These are phyloP conservation scores for Dryobota labecula DNA, from an alignment of 2,888 invertebrate genomes.

Conservation along the genomic window DNA sequence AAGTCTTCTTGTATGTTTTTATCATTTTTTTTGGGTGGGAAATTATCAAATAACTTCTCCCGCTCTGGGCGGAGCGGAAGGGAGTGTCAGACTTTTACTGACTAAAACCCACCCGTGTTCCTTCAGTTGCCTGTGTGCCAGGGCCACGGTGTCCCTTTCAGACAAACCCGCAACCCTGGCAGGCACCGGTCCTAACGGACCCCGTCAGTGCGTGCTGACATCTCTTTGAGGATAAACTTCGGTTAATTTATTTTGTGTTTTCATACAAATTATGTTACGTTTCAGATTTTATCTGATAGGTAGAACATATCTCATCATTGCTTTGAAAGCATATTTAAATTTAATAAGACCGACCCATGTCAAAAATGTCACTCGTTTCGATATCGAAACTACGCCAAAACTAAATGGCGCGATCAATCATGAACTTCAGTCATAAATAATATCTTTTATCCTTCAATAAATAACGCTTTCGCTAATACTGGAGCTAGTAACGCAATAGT, in stretches of 20 bases:
- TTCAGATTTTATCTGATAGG: not conserved
- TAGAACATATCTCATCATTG: not conserved
- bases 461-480: conserved; percentile 37
- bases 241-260: not conserved
- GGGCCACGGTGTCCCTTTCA: too few species aligned
- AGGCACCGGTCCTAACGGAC: too few species aligned
- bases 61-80: too few species aligned
- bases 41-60: too few species aligned
- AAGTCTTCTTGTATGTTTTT: not conserved
- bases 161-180: too few species aligned
- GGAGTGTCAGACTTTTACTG: too few species aligned
- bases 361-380: conserved; percentile 33
- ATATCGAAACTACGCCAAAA: conserved; percentile 36
- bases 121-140: too few species aligned
- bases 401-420: conserved; percentile 50
- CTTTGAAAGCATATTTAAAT: conserved; percentile 29
- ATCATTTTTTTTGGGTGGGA: too few species aligned
- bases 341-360: conserved; percentile 44
- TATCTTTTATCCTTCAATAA: conserved; percentile 40
- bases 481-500: conserved; percentile 27
- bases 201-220: too few species aligned
- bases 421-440: conserved; percentile 45
- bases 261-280: not conserved
- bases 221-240: not conserved
- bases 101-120: too few species aligned